Percentiles rank a stretch among this genome's conserved stretches.
Conservation (phyloP, 2,113 vertebrate genomes). For the Dasyornis broadbenti region DNA sequence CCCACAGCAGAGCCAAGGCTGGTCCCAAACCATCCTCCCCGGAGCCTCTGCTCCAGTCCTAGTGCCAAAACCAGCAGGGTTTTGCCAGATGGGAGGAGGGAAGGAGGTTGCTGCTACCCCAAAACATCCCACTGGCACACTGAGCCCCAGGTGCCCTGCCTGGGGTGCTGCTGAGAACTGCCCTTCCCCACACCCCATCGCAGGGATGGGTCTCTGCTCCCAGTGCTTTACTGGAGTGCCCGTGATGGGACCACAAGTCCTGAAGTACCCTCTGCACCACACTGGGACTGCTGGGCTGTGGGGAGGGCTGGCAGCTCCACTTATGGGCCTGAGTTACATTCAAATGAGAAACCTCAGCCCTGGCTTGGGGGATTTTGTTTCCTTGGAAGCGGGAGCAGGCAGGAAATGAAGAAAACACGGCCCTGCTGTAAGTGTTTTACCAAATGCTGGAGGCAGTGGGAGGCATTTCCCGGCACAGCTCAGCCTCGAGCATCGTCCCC, state of each 20-base stretch:
- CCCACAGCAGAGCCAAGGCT: background rate
- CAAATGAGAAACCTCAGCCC: constrained; percentile 32
- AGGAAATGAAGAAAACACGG: constrained; percentile 41
- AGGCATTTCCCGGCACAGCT: background rate
- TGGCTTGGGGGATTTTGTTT: constrained; percentile 42
- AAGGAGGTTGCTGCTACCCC: background rate
- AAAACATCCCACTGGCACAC: background rate
- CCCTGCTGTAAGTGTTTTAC: constrained; percentile 25
- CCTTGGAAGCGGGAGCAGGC: constrained; percentile 40
- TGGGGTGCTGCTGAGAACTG: background rate
- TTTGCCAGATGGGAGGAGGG: background rate
- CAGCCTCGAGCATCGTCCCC: background rate
- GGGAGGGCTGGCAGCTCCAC: background rate
- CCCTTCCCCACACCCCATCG: background rate
- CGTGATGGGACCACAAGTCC: rapidly evolving
- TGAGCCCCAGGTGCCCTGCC: background rate
- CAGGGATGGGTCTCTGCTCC: background rate
- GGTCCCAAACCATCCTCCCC: background rate
- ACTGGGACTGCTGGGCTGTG: rapidly evolving
- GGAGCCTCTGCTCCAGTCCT: background rate
- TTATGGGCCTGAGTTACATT: background rate
- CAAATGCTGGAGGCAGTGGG: constrained; percentile 46
- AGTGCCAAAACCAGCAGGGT: rapidly evolving
- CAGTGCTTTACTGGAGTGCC: background rate
- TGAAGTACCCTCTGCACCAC: rapidly evolving